Conservation (phyloP, 1,140 invertebrate genomes). For the Drosophila miranda region DNA sequence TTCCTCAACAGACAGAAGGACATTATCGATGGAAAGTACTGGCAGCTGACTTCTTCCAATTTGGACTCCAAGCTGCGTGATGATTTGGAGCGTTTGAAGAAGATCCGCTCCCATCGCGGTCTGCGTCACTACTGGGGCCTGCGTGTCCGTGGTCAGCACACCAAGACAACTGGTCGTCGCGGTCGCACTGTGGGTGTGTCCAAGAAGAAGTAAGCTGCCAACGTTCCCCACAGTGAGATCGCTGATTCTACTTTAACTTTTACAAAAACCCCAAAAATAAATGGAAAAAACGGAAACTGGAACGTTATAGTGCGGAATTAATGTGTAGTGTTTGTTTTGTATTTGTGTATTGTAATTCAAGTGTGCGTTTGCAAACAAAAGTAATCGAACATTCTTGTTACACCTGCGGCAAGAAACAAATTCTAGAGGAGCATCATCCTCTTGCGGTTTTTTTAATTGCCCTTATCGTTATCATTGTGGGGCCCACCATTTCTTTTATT, state of each 20-base stretch:
- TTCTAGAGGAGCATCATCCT: too few relatives aligned
- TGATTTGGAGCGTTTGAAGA: constrained; percentile 98
- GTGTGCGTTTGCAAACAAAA: constrained; percentile 21
- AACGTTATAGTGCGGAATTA: constrained; percentile 44
- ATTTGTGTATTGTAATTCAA: constrained; percentile 30
- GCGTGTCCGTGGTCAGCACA: constrained; percentile 98
- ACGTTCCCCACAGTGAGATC: constrained; percentile 40
- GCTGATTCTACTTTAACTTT: constrained; percentile 61
- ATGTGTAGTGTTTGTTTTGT: constrained; percentile 11
- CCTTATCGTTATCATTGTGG: too few relatives aligned
- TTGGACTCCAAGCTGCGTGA: constrained; percentile 99
- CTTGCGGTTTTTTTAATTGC: too few relatives aligned
- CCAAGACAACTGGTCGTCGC: constrained; percentile 98
- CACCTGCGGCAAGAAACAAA: not conserved
- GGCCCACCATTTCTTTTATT: too few relatives aligned
- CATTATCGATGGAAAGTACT: constrained; percentile 99
- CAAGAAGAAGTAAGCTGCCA: constrained; percentile 95
- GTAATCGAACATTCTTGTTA: not conserved
- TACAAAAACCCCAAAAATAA: constrained; percentile 52
- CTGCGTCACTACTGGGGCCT: constrained; percentile 99
- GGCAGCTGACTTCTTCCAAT: constrained; percentile 95
- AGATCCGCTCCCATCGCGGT: constrained; percentile 97
- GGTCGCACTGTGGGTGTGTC: constrained; percentile 99
- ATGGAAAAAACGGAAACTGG: constrained; percentile 51
- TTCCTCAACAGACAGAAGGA: constrained; percentile 99